Conservation (phyloP, 2,797 vertebrate genomes). For the Ceyx erithaca region DNA sequence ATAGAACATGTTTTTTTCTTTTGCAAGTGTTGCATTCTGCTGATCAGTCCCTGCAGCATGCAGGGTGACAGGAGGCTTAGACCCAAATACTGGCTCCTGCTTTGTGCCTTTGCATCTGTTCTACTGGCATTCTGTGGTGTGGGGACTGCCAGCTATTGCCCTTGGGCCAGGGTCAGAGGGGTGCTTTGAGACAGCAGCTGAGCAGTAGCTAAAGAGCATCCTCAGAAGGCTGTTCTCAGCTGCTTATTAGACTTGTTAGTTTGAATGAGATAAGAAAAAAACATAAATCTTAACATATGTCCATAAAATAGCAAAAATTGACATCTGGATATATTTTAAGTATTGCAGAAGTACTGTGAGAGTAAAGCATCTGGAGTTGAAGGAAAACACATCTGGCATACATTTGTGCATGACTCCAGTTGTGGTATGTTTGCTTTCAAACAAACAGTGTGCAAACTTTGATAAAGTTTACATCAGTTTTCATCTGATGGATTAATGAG, state of each 20-base stretch:
- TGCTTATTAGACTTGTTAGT: not conserved
- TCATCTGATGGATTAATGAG: not conserved
- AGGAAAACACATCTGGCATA: not conserved
- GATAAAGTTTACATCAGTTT: not conserved
- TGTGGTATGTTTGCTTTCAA: not conserved
- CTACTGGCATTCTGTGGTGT: not conserved
- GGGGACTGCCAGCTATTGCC: not conserved
- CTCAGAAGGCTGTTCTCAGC: not conserved
- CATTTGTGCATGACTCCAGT: not conserved
- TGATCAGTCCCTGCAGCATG: not conserved
- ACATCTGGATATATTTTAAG: not conserved
- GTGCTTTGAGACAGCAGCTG: not conserved
- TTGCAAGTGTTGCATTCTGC: not conserved
- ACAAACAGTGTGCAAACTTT: not conserved
- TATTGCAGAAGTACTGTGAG: not conserved
- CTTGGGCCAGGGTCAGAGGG: not conserved
- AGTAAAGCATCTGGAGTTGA: not conserved
- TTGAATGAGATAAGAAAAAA: not conserved
- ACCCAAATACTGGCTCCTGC: not conserved
- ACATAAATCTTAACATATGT: not conserved
- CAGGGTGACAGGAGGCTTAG: not conserved
- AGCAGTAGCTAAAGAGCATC: not conserved
- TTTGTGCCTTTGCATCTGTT: fast-evolving
- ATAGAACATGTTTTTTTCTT: not conserved
- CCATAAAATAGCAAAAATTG: not conserved